Conservation (phyloP, 1,140 invertebrate genomes). For the Drosophila aff. region DNA sequence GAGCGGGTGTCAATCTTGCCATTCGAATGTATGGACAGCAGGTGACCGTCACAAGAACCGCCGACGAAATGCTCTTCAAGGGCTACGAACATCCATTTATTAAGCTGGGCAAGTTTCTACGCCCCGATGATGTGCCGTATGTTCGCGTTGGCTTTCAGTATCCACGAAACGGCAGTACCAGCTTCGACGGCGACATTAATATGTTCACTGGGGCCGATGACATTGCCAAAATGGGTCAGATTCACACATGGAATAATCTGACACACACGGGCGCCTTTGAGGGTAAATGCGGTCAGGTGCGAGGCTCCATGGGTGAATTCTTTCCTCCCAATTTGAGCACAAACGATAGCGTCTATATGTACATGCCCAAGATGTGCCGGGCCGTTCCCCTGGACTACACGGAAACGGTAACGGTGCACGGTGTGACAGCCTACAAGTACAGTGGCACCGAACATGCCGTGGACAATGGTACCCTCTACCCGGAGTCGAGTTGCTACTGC, state of each 20-base stretch:
- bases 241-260: conserved; percentile 89
- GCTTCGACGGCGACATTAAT: conserved; percentile 90
- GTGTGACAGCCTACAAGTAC: conserved; percentile 87
- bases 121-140: conserved; percentile 86
- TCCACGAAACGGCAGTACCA: conserved; percentile 90
- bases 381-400: conserved; percentile 87
- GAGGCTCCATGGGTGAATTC: conserved; percentile 92
- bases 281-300: conserved; percentile 86
- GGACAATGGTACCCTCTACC: conserved; percentile 88
- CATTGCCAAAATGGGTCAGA: conserved; percentile 88
- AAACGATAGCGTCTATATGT: conserved; percentile 88
- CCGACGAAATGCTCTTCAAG: conserved; percentile 90
- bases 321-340: conserved; percentile 88
- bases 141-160: conserved; percentile 93
- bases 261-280: conserved; percentile 87
- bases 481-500: conserved; percentile 89
- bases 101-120: conserved; percentile 86
- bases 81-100: conserved; percentile 91
- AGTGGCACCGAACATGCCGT: conserved; percentile 86
- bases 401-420: conserved; percentile 86
- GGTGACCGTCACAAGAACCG: conserved; percentile 88
- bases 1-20: neutral
- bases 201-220: conserved; percentile 89
- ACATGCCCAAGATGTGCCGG: conserved; percentile 90
- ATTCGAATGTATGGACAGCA: conserved; percentile 46